Percentiles rank a stretch among this genome's conserved stretches.
These are phyloP conservation scores for Poecilia velifera DNA, from an alignment of 2,797 vertebrate species.

Conservation along the genomic window DNA sequence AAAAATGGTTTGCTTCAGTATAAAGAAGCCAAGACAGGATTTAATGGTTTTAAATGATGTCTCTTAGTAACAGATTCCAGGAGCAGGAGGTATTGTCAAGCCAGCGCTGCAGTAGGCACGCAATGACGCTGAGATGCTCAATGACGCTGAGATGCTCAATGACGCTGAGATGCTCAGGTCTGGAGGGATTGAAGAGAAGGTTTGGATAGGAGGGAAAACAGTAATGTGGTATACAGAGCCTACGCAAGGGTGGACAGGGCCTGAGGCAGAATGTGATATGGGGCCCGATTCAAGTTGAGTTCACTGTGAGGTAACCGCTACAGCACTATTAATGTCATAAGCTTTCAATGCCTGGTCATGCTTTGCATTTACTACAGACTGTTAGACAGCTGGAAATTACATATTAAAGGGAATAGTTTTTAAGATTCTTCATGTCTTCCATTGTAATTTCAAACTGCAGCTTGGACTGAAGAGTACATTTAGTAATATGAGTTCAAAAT, in stretches of 20 bases:
- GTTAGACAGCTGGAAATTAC: background rate
- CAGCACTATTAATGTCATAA: background rate
- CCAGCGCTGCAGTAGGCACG: constrained; percentile 4
- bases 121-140: constrained; percentile 21
- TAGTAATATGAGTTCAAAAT: background rate
- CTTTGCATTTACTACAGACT: background rate
- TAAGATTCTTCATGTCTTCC: background rate
- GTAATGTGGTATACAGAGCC: background rate
- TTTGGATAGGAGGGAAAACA: background rate
- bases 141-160: constrained; percentile 22
- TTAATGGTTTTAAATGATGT: constrained; percentile 53
- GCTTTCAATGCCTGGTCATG: too few relatives aligned
- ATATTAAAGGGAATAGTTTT: background rate
- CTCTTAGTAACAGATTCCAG: constrained; percentile 29
- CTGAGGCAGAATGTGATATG: background rate
- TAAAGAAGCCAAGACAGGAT: constrained; percentile 36
- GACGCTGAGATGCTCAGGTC: constrained; percentile 23
- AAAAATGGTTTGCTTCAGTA: constrained; percentile 47
- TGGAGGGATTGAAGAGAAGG: constrained; percentile 31
- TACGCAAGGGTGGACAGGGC: background rate
- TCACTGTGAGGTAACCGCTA: background rate
- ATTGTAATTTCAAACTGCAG: background rate
- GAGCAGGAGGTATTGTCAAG: constrained; percentile 20
- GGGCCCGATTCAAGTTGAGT: background rate
- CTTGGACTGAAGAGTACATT: background rate